Base-by-base conservation (phyloP, 2,797 vertebrate species). In the Anguilla megastoma region DNA sequence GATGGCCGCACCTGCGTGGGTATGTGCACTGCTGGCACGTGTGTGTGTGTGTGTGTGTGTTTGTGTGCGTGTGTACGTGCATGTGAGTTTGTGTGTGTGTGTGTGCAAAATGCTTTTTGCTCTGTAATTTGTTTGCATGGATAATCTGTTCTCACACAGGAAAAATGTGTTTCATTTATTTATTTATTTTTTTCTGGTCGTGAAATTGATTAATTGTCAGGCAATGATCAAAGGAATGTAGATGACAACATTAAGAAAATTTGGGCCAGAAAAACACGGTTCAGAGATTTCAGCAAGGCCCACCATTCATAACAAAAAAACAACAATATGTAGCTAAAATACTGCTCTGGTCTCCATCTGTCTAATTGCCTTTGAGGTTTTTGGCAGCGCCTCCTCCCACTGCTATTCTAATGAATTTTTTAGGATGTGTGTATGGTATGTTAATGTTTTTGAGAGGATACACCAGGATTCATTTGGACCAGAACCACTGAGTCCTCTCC, bases 1-100 rank as follows among this genome's bases (percentile, higher is more conserved):
- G 98, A 99, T 80, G 96, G 97, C 90, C 97, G 98, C 94, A 99
- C 98, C 89, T 99, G 99, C 74, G 91, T 98, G 89, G 99, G 99
- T 99, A 95, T 30, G 98, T 97, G 41, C 16, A 12, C 8, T 58
- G 9, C 30, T 4, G 79, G 74, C 9, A 27, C 4, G 33, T 21
- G 74, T 21, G 16, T 45, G 33, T 41, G 33, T 41, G 74, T 76
- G 74, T 45, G 33, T 41, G 14, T 41, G 74, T 79, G 36, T 1
- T 36, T 41, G 16, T 21, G 36, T 79, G 33, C 30, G 5, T 79
- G 14, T 18, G 36, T 76, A 10, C 14, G 10, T 12, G 9, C 1
- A 2, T 36, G 91, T 98, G 89, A 98, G 99, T 99, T 95, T 30
- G 98, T 97, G 41, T 58, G 16, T 58, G 66, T 71, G 9, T 33